Conservation (phyloP, 2,113 vertebrate species). For the Alces alces region DNA sequence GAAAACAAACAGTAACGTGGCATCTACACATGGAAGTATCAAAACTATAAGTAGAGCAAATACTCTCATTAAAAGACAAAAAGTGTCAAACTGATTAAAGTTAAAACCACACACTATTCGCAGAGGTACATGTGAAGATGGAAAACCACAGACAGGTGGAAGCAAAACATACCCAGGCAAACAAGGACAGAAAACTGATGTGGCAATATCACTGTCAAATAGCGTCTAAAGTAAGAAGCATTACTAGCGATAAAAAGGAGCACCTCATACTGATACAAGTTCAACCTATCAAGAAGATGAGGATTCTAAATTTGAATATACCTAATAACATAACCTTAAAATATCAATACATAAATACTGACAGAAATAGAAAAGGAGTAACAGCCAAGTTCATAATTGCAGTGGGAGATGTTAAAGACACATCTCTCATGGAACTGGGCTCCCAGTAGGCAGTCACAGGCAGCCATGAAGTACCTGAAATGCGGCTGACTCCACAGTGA, state of each 20-base stretch:
- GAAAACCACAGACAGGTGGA: background rate
- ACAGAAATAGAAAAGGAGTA: background rate
- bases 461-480: accelerated
- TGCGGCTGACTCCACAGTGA: accelerated
- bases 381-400: accelerated
- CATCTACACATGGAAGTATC: accelerated
- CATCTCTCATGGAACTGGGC: accelerated
- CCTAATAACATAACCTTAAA: background rate
- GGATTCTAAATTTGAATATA: background rate
- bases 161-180: background rate
- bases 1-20: accelerated
- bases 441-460: accelerated
- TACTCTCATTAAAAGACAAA: background rate
- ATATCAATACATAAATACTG: background rate
- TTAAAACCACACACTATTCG: background rate
- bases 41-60: background rate
- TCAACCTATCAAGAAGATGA: background rate
- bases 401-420: background rate
- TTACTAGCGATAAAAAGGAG: too few species aligned
- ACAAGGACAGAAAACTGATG: background rate
- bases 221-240: accelerated
- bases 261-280: background rate
- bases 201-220: accelerated
- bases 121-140: background rate
- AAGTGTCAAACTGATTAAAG: background rate